Evolutionary conservation across 2,888 invertebrate genomes (phyloP), one percentile per base, ranked within the genome.

Genomic region (Napeogenes inachia): DNA sequence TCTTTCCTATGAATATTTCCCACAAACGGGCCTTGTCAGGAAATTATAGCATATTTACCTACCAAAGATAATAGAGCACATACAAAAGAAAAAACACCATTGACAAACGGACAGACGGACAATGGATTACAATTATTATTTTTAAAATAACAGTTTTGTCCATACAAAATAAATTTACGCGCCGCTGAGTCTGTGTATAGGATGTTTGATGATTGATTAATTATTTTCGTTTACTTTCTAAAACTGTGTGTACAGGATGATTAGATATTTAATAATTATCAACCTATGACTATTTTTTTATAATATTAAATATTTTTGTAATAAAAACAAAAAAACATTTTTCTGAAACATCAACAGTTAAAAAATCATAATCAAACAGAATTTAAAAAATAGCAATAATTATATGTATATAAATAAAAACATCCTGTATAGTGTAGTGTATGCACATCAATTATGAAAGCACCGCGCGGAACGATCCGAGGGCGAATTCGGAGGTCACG

Each of bases 101-200:
- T 84, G 85, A 84, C 85, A 84, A 85, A 71, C 70, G 74, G 73
- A 76, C 76, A 72, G 75, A 78, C 77, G 69, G 72, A 75, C 79
- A 81, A 75, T 78, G 80, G 76, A 80, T 86, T 86, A 85, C 85
- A 87, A 85, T 89, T 89, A 89, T 88, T 87, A 86, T 88, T 89
- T 21, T 84, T 84, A 86, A 88, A 90, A 89, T 89, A 89, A 89
- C 89, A 90, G 89, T 90, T 90, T 89, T 89, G 89, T 89, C 75
- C 77, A 81, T 79, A 89, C 89, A 89, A 88, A 88, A 88, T 89
- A 85, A 87, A 85, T 89, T 87, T 78, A 85, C 87, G 89, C 83
- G 70, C 81, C 69, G 87, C 64, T 67, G 58, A 69, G 68, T 68
- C 63, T 68, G 75, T 74, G 76, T 84, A 87, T 80, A 87, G 88